Evolutionary conservation across 1,140 invertebrate genomes (phyloP).

Genomic region (Rhynchophorus ferrugineus): DNA sequence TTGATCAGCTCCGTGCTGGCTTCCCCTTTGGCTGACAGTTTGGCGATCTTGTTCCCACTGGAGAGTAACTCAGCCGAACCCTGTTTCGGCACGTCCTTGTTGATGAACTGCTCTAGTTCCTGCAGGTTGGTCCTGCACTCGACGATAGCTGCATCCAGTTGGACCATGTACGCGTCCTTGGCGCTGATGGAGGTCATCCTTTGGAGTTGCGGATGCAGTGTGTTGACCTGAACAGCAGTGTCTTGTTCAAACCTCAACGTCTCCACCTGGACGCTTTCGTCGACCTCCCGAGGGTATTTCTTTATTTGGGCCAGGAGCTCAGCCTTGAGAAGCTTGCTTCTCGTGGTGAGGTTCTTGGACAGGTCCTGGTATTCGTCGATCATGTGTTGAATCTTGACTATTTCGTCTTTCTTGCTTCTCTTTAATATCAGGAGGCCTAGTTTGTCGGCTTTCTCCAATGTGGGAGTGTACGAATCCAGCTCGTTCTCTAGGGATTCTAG

Average conservation of each 20-base stretch:
- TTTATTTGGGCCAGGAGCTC: constrained; percentile 41
- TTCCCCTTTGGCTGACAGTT: constrained; percentile 60
- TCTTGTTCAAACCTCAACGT: constrained; percentile 69
- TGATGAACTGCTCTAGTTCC: constrained; percentile 47
- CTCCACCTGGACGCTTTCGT: constrained; percentile 60
- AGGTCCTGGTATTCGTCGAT: constrained; percentile 61
- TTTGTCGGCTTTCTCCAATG: constrained; percentile 50
- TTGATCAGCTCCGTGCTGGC: constrained; percentile 68
- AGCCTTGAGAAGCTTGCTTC: constrained; percentile 45
- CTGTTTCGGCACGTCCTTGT: constrained; percentile 45
- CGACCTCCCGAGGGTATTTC: constrained; percentile 40
- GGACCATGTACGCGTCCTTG: constrained; percentile 69
- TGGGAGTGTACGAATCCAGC: constrained; percentile 46
- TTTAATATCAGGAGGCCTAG: constrained; percentile 52
- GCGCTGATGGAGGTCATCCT: constrained; percentile 60
- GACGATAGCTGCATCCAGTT: constrained; percentile 58
- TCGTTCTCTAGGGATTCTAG: constrained; percentile 50
- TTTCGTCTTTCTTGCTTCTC: constrained; percentile 47
- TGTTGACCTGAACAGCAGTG: constrained; percentile 70
- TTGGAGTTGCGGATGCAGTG: constrained; percentile 49
- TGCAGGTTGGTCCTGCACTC: constrained; percentile 53
- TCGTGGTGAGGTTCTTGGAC: constrained; percentile 53
- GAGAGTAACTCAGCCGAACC: constrained; percentile 46
- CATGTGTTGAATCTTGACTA: constrained; percentile 50
- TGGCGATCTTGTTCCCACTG: constrained; percentile 51